A percentile compares a stretch with the other conserved stretches of the same genome.
phyloP scores from a whole-genome alignment of 2,797 vertebrate genomes.

The Bradypodion pumilum region DNA sequence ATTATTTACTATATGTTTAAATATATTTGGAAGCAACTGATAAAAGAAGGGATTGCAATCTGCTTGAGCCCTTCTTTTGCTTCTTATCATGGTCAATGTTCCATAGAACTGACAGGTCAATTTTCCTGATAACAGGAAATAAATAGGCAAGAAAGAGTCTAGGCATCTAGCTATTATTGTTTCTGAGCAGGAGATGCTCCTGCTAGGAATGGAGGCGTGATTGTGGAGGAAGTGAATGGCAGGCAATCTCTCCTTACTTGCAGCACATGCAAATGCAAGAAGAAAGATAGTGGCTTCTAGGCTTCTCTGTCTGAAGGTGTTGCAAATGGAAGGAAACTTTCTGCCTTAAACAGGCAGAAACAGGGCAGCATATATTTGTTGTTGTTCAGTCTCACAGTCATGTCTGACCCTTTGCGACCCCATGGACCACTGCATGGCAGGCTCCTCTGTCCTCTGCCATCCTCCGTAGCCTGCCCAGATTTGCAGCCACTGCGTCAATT shows the following conservation, averaged over 20 bases:
- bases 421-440: no score
- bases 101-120: background rate
- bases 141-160: background rate
- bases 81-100: background rate
- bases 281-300: background rate
- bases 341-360: background rate
- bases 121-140: background rate
- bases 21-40: background rate
- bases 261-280: background rate
- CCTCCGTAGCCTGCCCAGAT: no score
- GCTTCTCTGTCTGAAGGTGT: background rate
- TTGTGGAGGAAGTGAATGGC: background rate
- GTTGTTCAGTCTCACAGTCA: no score
- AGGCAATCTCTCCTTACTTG: background rate
- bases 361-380: no score
- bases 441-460: no score
- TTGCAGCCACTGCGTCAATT: no score
- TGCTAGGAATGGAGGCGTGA: background rate
- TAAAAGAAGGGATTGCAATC: background rate
- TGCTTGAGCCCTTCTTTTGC: no score
- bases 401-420: no score
- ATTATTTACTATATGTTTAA: background rate
- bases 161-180: background rate
- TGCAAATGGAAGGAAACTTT: background rate
- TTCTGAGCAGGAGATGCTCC: background rate